Conservation (phyloP, 1,140 invertebrate species). For the Leptonema lineaticorne region DNA sequence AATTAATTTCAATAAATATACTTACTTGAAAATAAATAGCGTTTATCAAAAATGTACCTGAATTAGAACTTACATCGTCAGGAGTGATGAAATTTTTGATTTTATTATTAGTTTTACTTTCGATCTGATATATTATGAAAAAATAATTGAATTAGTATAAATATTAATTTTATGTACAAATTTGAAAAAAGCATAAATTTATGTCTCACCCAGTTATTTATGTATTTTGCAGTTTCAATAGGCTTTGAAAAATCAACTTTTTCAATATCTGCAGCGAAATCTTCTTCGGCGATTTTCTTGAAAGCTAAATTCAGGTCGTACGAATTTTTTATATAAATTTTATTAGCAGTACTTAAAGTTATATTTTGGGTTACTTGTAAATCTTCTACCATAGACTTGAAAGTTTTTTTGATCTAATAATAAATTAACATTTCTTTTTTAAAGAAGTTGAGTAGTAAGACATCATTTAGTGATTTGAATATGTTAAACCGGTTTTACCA, state of each 20-base stretch:
- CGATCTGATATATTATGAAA: conserved; percentile 28
- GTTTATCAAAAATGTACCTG: conserved; percentile 68
- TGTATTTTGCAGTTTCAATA: conserved; percentile 10
- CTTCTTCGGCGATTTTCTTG: background rate
- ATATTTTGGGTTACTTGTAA: no score
- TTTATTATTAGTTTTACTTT: conserved; percentile 26
- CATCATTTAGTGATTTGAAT: no score
- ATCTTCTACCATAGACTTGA: no score
- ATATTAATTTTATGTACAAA: background rate
- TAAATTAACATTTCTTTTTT: no score
- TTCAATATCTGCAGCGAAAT: conserved; percentile 31
- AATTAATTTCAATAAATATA: no score
- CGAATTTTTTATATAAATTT: no score
- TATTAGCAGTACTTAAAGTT: no score
- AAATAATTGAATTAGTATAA: background rate
- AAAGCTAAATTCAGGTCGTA: no score
- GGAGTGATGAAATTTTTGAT: conserved; percentile 35
- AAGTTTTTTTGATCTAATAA: no score
- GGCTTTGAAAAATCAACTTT: conserved; percentile 24
- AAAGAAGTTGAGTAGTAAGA: no score
- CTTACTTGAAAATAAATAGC: conserved; percentile 76
- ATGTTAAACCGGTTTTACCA: no score
- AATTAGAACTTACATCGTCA: conserved; percentile 53
- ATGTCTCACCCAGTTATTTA: conserved; percentile 31
- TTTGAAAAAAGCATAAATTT: background rate